phyloP scores from a whole-genome alignment of 2,113 vertebrate genomes.

The Cariama cristata region DNA sequence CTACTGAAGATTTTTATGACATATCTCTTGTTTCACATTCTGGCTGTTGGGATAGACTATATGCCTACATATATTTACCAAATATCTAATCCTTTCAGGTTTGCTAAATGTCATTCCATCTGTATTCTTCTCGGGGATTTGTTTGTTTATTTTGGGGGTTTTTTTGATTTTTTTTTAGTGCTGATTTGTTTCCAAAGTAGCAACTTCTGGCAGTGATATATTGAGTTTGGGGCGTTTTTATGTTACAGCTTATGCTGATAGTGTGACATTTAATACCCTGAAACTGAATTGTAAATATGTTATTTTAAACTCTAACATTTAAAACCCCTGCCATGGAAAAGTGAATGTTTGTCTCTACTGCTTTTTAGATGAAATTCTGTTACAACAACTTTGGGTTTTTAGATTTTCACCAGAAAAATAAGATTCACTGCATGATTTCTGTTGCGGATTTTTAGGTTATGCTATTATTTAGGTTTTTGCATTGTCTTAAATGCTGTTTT shows the following conservation, averaged over 20 bases:
- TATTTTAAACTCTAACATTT: slow-evolving; percentile 3
- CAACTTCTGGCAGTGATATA: background rate
- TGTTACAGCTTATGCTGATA: background rate
- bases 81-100: background rate
- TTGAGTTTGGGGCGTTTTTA: background rate
- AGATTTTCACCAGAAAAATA: background rate
- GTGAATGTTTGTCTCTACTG: background rate
- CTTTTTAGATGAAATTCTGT: background rate
- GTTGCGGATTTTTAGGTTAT: background rate
- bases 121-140: background rate
- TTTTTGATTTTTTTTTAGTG: background rate
- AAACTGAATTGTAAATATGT: slow-evolving; percentile 12
- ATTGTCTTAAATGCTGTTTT: background rate
- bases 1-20: background rate
- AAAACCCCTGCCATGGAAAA: background rate
- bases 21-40: background rate
- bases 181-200: background rate
- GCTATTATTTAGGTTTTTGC: background rate
- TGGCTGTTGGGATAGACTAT: background rate
- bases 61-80: background rate
- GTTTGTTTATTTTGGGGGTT: background rate
- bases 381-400: background rate
- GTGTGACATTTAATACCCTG: slow-evolving; percentile 8
- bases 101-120: background rate
- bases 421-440: background rate